Evolutionary conservation across 2,888 invertebrate genomes (phyloP).

Genomic region (Creontiades dilutus): DNA sequence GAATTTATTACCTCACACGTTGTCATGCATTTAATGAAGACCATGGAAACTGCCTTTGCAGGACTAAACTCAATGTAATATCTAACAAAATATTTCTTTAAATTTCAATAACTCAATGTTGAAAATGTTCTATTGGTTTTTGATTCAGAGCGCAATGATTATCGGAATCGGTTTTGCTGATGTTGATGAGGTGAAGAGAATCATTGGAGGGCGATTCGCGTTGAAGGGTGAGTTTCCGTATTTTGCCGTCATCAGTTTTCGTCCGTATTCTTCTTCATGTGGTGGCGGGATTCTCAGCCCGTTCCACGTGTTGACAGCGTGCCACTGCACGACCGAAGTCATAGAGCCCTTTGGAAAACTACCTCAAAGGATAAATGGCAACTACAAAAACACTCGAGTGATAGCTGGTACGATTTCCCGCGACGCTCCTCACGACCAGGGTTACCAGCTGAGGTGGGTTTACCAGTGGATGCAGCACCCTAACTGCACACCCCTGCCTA

Average conservation of each 20-base stretch:
- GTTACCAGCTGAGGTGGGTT: conserved; percentile 53
- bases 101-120: no score
- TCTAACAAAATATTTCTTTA: no score
- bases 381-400: conserved; percentile 4
- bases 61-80: no score
- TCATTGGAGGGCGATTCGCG: conserved; percentile 51
- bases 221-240: conserved; percentile 50
- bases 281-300: conserved; percentile 49
- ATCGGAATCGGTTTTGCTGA: not conserved
- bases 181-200: not conserved
- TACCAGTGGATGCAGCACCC: conserved; percentile 47
- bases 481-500: not conserved
- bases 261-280: not conserved
- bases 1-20: no score
- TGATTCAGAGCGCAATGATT: not conserved
- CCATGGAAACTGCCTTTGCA: no score
- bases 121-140: no score
- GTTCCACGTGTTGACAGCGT: conserved; percentile 43
- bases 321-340: conserved; percentile 18
- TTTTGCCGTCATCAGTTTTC: not conserved
- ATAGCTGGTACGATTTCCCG: conserved; percentile 43
- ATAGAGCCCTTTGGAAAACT: not conserved
- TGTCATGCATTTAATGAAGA: no score
- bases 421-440: conserved; percentile 24
- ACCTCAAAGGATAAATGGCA: not conserved